Evolutionary conservation across 1,140 invertebrate genomes (phyloP), one percentile per base, ranked within the genome.

Genomic region (Parapsyche elsis): DNA sequence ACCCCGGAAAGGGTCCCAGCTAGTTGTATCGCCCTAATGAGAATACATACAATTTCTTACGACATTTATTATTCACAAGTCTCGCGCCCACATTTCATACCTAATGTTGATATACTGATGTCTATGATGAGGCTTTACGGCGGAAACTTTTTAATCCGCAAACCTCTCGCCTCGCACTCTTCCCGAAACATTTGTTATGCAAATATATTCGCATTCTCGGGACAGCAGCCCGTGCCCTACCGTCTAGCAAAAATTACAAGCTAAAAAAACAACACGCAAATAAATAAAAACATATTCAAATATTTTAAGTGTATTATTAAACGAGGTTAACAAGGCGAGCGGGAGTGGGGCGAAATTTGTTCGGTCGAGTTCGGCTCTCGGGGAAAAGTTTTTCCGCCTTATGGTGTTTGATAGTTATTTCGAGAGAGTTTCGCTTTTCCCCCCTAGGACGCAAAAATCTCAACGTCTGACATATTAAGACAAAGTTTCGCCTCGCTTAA

Each of bases 21-120:
- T 46, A 75, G 44, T 38, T 19, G 78, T 10, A 23, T 30, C 46
- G n/a, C 53, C 57, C 71, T 73, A 73, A 76, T 59, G 71, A 79
- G 76, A 78, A 78, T 73, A 76, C 64, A 76, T 76, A 81, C 76
- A 81, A 82, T 82, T 82, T 82, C 81, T 82, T 49, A 73, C n/a
- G 73, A 53, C 78, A 71, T 80, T 82, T 80, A 82, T 82, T 80
- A 82, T 80, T 80, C 46, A 80, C 61, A 19, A 67, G 64, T 67
- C 23, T 16, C 71, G 19, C 78, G 19, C 78, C 70, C 44, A 71
- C 76, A 82, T 82, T 80, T 80, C 75, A 57, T 30, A n/a, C 16
- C 16, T 81, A 79, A 81, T 81, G 71, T 78, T 46, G 81, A 81
- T 81, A 70, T 81, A 81, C 71, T 79, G 81, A 61, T 30, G 76